Evolutionary conservation across 2,888 invertebrate genomes (phyloP).

Genomic region (Adelphocoris suturalis): DNA sequence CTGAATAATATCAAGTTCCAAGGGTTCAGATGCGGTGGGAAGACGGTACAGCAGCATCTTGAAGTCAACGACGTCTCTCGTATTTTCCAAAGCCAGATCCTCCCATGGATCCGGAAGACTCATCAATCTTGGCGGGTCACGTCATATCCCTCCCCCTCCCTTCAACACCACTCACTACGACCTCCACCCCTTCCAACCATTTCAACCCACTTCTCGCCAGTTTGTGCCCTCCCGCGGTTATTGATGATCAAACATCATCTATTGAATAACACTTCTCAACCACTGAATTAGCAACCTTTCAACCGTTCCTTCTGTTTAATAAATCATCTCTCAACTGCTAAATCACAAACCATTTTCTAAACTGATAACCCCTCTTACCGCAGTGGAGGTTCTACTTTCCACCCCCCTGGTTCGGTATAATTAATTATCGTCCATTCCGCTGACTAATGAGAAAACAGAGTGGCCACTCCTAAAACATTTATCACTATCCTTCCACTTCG

Average conservation of each 20-base stretch:
- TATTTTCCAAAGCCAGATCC: slow-evolving; percentile 19
- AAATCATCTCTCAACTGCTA: slow-evolving; percentile 54
- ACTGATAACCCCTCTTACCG: slow-evolving; percentile 44
- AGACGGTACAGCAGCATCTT: neutral
- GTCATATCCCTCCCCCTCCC: neutral
- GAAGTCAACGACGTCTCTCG: neutral
- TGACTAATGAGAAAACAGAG: slow-evolving; percentile 41
- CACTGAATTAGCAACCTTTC: slow-evolving; percentile 68
- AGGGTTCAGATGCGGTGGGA: too few species aligned
- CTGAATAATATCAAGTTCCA: too few species aligned
- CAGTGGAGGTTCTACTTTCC: neutral
- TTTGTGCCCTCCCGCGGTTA: slow-evolving; percentile 50
- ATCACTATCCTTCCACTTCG: slow-evolving; percentile 38
- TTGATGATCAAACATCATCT: slow-evolving; percentile 63
- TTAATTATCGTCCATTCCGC: slow-evolving; percentile 34
- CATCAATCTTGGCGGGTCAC: slow-evolving; percentile 46
- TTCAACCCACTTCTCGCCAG: slow-evolving; percentile 3
- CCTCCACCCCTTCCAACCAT: neutral
- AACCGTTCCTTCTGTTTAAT: slow-evolving; percentile 37
- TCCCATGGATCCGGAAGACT: neutral
- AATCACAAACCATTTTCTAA: slow-evolving; percentile 61
- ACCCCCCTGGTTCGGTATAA: slow-evolving; percentile 30
- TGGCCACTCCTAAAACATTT: slow-evolving; percentile 31
- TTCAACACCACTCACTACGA: neutral
- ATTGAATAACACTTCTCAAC: slow-evolving; percentile 69